Base-by-base conservation (phyloP, 2,888 invertebrate species). In the Drosophila eohydei region DNA sequence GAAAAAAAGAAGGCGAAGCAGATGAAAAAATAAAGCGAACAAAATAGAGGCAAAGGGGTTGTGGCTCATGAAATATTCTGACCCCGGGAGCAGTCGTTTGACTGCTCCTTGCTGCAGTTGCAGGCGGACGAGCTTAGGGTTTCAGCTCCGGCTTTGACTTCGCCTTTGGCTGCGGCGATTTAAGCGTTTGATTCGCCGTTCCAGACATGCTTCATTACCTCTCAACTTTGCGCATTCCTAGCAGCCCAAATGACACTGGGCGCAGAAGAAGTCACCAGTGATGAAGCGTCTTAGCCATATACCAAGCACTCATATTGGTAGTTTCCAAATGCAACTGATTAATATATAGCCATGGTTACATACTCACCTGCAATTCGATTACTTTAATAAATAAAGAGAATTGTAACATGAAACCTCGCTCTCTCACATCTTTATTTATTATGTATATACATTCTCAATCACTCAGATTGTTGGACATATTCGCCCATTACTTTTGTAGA, bases 41-140 rank as follows among this genome's bases (percentile, higher is more conserved):
- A 36, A 48, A 64, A 38, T 55, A 70, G 32, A 64, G 63, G 41
- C 61, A 60, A 71, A 71, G 71, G 79, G 79, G 70, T 78, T 78
- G 72, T 77, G 72, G 71, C 82, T 75, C 87, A 83, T 81, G 81
- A 89, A 89, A 83, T 81, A 83, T 78, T 78, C 75, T 88, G 90
- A 89, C 88, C 90, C 90, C 88, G 80, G 50, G 43, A 78, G 71
- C 76, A 82, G 77, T 79, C 65, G 86, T 89, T 88, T 77, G 86
- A 79, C 90, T 89, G 69, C 82, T 81, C 69, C 78, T 60, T 54
- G 54, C 73, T 28, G 38, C 28, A 52, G 59, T 69, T 70, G 30
- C 71, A 59, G 54, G 48, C 54, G 38, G 36, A 30, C 38, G 38
- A 36, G 63, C 60, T 64, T 70, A 65, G 61, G 58, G 11, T 30